These are phyloP conservation scores for Heterocephalus glaber DNA, from an alignment of 2,113 vertebrate genomes.

Conservation along the genomic window DNA sequence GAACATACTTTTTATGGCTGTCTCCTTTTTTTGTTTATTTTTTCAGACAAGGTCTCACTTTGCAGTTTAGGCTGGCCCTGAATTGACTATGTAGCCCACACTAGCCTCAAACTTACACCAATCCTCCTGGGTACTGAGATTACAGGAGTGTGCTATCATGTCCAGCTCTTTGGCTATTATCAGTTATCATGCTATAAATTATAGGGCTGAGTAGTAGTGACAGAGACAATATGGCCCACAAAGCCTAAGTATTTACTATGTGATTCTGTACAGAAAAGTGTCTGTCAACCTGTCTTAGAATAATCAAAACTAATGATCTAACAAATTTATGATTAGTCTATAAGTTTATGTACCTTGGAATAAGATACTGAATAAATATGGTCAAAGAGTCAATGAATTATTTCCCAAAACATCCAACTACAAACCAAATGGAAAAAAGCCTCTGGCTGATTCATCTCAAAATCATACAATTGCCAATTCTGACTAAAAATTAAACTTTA, in stretches of 20 bases:
- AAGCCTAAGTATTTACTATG: conserved; percentile 21
- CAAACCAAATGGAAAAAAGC: conserved; percentile 37
- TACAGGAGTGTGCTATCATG: not conserved
- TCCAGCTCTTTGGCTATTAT: not conserved
- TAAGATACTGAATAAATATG: not conserved
- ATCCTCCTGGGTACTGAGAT: not conserved
- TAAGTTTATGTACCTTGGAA: conserved; percentile 1
- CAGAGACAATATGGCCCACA: not conserved
- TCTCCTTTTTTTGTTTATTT: not conserved
- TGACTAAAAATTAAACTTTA: conserved; percentile 48
- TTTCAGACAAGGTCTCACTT: not conserved
- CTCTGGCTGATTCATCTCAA: conserved; percentile 49
- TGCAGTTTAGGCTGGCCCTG: too few species aligned
- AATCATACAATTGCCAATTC: not conserved
- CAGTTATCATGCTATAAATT: not conserved
- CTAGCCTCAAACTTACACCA: not conserved
- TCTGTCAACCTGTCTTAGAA: not conserved
- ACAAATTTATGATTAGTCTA: conserved; percentile 10
- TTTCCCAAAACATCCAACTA: conserved; percentile 1
- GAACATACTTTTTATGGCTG: not conserved
- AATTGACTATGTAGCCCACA: too few species aligned
- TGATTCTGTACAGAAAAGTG: not conserved
- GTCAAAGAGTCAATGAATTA: not conserved
- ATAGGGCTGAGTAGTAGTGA: not conserved
- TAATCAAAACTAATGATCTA: conserved; percentile 8